Base-by-base conservation (phyloP, 2,113 vertebrate species). In the Ariopsis seemanni region DNA sequence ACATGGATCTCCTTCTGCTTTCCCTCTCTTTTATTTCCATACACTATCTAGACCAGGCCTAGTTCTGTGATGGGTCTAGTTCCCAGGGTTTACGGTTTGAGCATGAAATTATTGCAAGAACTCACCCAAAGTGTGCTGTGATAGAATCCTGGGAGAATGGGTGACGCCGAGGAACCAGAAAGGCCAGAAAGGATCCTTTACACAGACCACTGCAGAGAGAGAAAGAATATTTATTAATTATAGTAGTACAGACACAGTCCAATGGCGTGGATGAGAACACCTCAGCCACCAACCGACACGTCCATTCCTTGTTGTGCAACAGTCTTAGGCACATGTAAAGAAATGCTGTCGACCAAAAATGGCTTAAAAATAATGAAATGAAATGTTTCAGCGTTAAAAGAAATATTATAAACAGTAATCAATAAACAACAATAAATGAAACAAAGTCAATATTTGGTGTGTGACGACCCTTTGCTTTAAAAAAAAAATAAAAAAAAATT, bases 201-300 rank as follows among this genome's bases (percentile, higher is more conserved):
- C 53, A 85, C 79, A 83, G 86, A 90, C 89, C 90, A 82, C 91
- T 91, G 87, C 3, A 48, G 25, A 34, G 55, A 85, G 25, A 81
- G 25, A 83, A n/a, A 79, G 58, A 74, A 18, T 50, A 55, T 12
- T 55, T 30, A 79, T 17, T 79, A 15, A 79, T 79, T 57, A 77
- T 5, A 50, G 27, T 50, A 42, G 42, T 42, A 42, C 27, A 63
- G 79, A 60, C 8, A 60, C 11, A 85, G 42, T 42, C 63, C 4
- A 27, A 11, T 12, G 22, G 12, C 34, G 67, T 72, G 65, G n/a
- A 69, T 12, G 22, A 1, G n/a, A 11, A 67, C 11, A 10, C n/a
- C 65, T 69, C 65, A n/a, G 30, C n/a, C 65, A 69, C 65, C n/a
- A 67, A 12, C 63, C 42, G 42, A 42, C 42, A 67, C 11, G 10